Evolutionary conservation across 2,113 vertebrate species (phyloP).

Genomic region (Istiophorus platypterus): DNA sequence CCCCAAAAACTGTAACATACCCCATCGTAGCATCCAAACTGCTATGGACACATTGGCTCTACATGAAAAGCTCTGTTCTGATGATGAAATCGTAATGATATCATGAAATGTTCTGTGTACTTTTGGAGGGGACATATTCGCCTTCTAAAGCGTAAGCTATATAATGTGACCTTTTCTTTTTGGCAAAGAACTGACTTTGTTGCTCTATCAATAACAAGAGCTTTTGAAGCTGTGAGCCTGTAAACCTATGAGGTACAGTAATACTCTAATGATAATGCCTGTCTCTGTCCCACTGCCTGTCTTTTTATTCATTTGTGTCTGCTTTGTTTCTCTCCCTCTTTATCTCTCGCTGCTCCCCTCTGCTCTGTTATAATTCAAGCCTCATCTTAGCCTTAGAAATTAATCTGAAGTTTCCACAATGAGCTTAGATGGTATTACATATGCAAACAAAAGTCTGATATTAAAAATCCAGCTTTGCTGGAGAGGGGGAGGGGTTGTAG

Average conservation of each 20-base stretch:
- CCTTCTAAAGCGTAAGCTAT: slow-evolving; percentile 43
- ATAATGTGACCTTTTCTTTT: slow-evolving; percentile 66
- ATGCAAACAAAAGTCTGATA: slow-evolving; percentile 82
- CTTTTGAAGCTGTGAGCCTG: slow-evolving; percentile 37
- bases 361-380: slow-evolving; percentile 70
- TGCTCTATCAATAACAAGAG: slow-evolving; percentile 59
- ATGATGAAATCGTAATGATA: slow-evolving; percentile 17
- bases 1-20: not conserved
- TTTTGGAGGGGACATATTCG: slow-evolving; percentile 26
- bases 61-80: not conserved
- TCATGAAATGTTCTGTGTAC: slow-evolving; percentile 34
- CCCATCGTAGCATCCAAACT: not conserved
- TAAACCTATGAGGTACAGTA: slow-evolving; percentile 53
- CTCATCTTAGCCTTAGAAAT: slow-evolving; percentile 76
- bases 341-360: slow-evolving; percentile 50
- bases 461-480: slow-evolving; percentile 74
- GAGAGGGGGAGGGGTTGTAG: slow-evolving; percentile 16
- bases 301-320: slow-evolving; percentile 57
- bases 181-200: slow-evolving; percentile 43
- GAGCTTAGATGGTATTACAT: slow-evolving; percentile 84
- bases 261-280: slow-evolving; percentile 58
- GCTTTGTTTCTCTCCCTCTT: slow-evolving; percentile 59
- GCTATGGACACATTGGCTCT: not conserved
- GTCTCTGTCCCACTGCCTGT: slow-evolving; percentile 49
- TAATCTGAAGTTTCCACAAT: slow-evolving; percentile 80